Conservation (phyloP, 2,113 vertebrate species). For the Accipiter cooperii region DNA sequence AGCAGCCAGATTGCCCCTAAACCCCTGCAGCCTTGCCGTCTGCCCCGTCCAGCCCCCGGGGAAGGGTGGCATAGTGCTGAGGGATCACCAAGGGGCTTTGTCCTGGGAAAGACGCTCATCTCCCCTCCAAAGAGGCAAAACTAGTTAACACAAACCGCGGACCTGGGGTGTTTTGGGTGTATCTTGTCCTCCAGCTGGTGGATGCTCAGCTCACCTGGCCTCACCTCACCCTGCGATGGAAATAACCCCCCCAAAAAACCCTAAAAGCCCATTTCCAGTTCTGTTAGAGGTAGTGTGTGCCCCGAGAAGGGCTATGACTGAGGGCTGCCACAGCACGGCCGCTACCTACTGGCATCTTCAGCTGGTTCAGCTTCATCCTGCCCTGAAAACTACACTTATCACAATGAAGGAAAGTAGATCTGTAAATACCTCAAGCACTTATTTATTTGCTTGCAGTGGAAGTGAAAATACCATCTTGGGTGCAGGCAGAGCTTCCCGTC, state of each 20-base stretch:
- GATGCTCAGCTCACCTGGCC: background rate
- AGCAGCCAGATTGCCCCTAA: background rate
- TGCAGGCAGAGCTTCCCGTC: background rate
- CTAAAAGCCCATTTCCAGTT: background rate
- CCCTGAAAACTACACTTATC: background rate
- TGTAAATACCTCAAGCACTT: background rate
- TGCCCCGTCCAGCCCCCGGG: background rate
- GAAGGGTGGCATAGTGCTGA: background rate
- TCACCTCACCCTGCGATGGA: background rate
- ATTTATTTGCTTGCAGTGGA: background rate
- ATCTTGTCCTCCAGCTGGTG: background rate
- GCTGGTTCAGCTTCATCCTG: background rate
- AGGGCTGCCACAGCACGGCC: background rate
- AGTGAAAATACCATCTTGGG: background rate
- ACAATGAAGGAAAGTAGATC: background rate
- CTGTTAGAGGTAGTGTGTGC: background rate
- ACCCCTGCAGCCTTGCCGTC: background rate
- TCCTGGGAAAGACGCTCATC: background rate
- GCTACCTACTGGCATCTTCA: background rate
- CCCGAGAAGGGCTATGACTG: background rate
- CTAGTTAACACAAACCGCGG: background rate
- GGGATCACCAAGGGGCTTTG: background rate
- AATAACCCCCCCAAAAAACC: background rate
- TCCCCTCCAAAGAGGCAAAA: background rate
- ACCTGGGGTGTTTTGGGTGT: accelerated